A percentile compares a stretch with the other conserved stretches of the same genome.
Conservation (phyloP, 2,113 vertebrate genomes). For the Paratilapia polleni region DNA sequence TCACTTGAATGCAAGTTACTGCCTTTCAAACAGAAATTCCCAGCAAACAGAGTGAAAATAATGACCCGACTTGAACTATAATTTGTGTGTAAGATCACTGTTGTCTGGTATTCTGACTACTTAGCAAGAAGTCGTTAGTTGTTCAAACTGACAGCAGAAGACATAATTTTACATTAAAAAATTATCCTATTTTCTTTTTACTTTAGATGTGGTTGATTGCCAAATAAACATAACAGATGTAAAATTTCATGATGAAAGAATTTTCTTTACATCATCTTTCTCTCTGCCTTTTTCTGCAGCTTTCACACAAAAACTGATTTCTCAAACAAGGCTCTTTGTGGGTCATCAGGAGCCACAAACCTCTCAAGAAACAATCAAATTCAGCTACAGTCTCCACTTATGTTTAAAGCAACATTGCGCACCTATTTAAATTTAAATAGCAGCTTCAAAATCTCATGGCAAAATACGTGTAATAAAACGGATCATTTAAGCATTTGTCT, state of each 20-base stretch:
- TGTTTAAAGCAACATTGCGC: background rate
- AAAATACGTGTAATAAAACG: too few species aligned
- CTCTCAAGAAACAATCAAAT: background rate
- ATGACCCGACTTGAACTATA: constrained; percentile 7
- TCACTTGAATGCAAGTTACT: constrained; percentile 41
- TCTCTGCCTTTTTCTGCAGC: background rate
- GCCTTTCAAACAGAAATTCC: constrained; percentile 38
- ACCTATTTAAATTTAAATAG: background rate
- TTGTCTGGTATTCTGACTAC: background rate
- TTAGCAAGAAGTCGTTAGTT: background rate
- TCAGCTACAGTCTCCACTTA: background rate
- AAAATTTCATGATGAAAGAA: background rate
- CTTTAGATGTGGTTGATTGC: background rate
- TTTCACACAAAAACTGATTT: background rate
- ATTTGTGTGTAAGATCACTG: constrained; percentile 31
- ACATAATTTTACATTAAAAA: too few species aligned
- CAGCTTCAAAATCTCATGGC: too few species aligned
- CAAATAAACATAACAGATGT: background rate
- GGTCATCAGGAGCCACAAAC: background rate
- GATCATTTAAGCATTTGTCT: too few species aligned
- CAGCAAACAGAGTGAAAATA: background rate
- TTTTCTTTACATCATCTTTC: background rate
- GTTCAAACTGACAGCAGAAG: background rate
- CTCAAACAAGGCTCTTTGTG: background rate
- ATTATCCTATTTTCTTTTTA: background rate